A percentile compares a stretch with the other conserved stretches of the same genome.
phyloP scores from a whole-genome alignment of 2,797 vertebrate species.

The Mus caroli region DNA sequence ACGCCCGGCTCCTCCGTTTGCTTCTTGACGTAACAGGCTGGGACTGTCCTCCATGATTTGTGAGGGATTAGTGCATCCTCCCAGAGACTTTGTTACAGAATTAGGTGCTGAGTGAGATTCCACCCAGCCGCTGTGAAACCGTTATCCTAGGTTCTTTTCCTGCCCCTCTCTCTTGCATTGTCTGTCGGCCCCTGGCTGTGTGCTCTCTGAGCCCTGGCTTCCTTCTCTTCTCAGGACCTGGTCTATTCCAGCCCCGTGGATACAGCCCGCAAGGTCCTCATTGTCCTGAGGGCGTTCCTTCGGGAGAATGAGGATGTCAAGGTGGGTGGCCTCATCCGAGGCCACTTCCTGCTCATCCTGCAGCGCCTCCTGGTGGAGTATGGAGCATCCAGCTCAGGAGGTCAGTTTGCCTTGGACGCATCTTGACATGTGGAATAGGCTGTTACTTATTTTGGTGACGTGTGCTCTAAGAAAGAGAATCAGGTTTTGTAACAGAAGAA shows the following conservation, averaged over 20 bases:
- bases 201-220: constrained; percentile 34
- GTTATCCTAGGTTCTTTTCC: not conserved
- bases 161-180: not conserved
- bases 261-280: constrained; percentile 89
- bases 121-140: not conserved
- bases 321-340: constrained; percentile 89
- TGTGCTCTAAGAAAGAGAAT: constrained; percentile 30
- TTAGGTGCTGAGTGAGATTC: not conserved
- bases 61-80: not conserved
- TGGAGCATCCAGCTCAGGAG: constrained; percentile 83
- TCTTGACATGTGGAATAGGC: not conserved
- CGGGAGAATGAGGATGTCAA: constrained; percentile 86
- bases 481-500: constrained; percentile 56
- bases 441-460: constrained; percentile 1
- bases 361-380: constrained; percentile 90
- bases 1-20: not conserved
- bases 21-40: not conserved
- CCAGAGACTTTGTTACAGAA: not conserved
- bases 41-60: not conserved
- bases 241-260: constrained; percentile 89
- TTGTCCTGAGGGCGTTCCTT: constrained; percentile 89
- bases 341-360: constrained; percentile 92
- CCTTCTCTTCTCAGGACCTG: constrained; percentile 89
- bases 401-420: constrained; percentile 73
- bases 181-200: not conserved